Percentiles rank a stretch among this genome's conserved stretches.
These are phyloP conservation scores for Desmodus rotundus DNA, from an alignment of 2,113 vertebrate genomes.

Conservation along the genomic window DNA sequence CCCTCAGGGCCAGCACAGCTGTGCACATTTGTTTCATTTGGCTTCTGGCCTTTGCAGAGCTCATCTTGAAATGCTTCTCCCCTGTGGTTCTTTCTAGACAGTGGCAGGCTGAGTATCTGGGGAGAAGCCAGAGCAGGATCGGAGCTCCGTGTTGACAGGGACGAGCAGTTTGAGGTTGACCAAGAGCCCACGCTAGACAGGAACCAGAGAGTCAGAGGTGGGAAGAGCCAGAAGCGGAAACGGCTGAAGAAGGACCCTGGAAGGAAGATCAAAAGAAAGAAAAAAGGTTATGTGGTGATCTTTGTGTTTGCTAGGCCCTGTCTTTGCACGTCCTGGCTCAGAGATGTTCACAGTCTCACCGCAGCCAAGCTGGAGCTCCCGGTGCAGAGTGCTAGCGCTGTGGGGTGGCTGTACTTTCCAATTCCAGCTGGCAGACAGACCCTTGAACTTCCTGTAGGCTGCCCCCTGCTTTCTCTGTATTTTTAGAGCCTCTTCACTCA, in stretches of 20 bases:
- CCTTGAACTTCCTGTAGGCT: background rate
- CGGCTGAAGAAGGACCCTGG: slow-evolving; percentile 79
- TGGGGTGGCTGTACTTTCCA: background rate
- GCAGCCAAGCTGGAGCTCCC: background rate
- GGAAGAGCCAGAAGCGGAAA: slow-evolving; percentile 84
- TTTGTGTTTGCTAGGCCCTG: background rate
- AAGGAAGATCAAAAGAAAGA: slow-evolving; percentile 82
- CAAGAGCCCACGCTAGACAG: slow-evolving; percentile 77
- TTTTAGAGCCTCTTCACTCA: background rate
- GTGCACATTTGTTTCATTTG: fast-evolving
- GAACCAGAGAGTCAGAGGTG: slow-evolving; percentile 81
- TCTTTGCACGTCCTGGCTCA: fast-evolving
- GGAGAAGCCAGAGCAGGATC: slow-evolving; percentile 57
- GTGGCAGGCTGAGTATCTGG: slow-evolving; percentile 65
- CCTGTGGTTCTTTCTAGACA: slow-evolving; percentile 65
- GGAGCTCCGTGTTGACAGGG: slow-evolving; percentile 62
- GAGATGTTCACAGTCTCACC: fast-evolving
- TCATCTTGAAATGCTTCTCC: fast-evolving
- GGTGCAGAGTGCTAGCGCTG: fast-evolving
- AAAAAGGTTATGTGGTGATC: slow-evolving; percentile 66
- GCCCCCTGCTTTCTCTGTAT: background rate
- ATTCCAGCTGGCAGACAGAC: background rate
- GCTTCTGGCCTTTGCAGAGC: fast-evolving
- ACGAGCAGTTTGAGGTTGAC: slow-evolving; percentile 80
- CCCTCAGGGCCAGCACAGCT: fast-evolving